phyloP scores from a whole-genome alignment of 2,113 vertebrate genomes.

The Recurvirostra avosetta region DNA sequence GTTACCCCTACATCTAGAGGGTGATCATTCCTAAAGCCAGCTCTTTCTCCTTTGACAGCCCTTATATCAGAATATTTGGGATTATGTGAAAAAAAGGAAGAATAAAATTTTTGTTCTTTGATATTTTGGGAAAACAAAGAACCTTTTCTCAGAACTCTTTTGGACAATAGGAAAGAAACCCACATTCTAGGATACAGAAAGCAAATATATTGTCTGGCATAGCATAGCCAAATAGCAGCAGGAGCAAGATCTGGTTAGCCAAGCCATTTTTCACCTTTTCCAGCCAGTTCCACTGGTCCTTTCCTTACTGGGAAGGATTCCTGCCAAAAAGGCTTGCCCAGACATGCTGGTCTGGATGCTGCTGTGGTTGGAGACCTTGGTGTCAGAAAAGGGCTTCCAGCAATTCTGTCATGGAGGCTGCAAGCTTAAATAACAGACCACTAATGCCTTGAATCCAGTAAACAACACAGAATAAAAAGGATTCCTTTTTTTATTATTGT shows the following conservation, averaged over 20 bases:
- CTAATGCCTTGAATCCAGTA: not conserved
- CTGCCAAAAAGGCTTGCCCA: slow-evolving; percentile 6
- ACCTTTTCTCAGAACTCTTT: not conserved
- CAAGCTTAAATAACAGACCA: not conserved
- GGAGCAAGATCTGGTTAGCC: not conserved
- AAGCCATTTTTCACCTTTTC: slow-evolving; percentile 40
- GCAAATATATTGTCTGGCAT: not conserved
- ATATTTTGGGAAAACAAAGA: not conserved
- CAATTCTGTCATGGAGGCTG: not conserved
- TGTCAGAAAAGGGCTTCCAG: not conserved
- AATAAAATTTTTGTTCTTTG: not conserved
- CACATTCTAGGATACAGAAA: not conserved
- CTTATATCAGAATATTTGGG: not conserved
- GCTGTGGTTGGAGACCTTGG: not conserved
- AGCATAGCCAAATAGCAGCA: not conserved
- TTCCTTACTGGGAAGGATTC: not conserved
- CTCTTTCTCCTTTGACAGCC: not conserved
- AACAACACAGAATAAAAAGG: not conserved
- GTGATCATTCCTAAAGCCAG: not conserved
- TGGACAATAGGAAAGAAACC: not conserved
- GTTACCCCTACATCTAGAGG: not conserved
- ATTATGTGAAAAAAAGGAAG: not conserved
- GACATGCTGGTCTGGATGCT: not conserved
- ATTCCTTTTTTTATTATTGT: not conserved
- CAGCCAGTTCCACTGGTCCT: not conserved